Conservation (phyloP, 2,888 invertebrate species). For the Anoncus sp. region DNA sequence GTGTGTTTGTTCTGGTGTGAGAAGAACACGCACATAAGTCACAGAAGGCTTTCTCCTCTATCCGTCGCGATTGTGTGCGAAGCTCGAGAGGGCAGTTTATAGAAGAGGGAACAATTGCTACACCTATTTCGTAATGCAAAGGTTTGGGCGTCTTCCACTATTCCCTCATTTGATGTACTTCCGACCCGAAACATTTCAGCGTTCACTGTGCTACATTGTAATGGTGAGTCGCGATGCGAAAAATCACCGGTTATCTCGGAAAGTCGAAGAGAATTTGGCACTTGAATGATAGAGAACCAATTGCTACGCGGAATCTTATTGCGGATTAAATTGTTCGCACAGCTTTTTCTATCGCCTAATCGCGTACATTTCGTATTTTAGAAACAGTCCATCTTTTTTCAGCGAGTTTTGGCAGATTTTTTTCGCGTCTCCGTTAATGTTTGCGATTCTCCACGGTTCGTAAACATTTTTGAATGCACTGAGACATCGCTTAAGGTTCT, state of each 20-base stretch:
- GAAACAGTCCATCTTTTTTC: neutral
- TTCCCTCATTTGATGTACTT: slow-evolving; percentile 5
- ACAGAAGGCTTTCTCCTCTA: neutral
- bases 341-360: neutral
- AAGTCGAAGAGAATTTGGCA: slow-evolving; percentile 62
- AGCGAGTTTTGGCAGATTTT: neutral
- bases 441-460: neutral
- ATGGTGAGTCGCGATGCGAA: slow-evolving; percentile 29
- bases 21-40: slow-evolving; percentile 25
- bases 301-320: slow-evolving; percentile 1
- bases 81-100: neutral
- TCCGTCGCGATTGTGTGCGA: neutral
- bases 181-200: slow-evolving; percentile 5
- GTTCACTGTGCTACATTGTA: slow-evolving; percentile 15
- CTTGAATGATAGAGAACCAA: slow-evolving; percentile 16
- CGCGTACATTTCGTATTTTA: neutral
- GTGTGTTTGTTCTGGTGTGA: slow-evolving; percentile 24
- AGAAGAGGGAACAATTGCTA: slow-evolving; percentile 19
- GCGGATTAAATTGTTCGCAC: slow-evolving; percentile 3
- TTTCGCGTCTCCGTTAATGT: neutral
- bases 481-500: no score
- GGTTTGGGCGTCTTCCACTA: neutral
- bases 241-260: slow-evolving; percentile 63
- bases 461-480: slow-evolving; percentile 1
- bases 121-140: slow-evolving; percentile 13